Percentiles rank a stretch among this genome's conserved stretches.
These are phyloP conservation scores for Camponotus fellah DNA, from an alignment of 2,888 invertebrate genomes.

Conservation along the genomic window DNA sequence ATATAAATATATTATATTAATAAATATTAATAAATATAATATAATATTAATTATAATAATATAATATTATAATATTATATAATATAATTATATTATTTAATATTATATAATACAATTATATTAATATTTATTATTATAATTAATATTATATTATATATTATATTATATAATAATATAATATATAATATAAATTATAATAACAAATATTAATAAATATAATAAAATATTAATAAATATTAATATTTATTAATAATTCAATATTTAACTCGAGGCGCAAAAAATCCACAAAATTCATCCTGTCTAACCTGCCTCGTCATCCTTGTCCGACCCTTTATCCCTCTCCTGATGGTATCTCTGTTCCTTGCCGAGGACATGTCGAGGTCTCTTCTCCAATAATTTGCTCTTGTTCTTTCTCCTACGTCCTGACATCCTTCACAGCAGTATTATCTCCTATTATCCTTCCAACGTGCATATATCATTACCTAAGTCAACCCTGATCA, in stretches of 20 bases:
- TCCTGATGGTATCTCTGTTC: slow-evolving; percentile 82
- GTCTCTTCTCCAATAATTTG: slow-evolving; percentile 75
- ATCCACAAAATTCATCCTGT: background rate
- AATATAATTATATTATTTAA: too few relatives aligned
- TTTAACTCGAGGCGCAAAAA: background rate
- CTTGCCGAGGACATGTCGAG: slow-evolving; percentile 81
- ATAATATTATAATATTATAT: too few relatives aligned
- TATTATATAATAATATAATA: too few relatives aligned
- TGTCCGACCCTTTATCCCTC: slow-evolving; percentile 79
- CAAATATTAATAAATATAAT: too few relatives aligned
- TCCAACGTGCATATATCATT: background rate
- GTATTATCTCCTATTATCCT: background rate
- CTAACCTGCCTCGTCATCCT: slow-evolving; percentile 78
- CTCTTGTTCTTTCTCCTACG: slow-evolving; percentile 72
- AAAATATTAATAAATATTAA: too few relatives aligned
- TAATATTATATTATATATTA: too few relatives aligned
- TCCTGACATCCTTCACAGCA: slow-evolving; percentile 74
- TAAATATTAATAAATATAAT: too few relatives aligned
- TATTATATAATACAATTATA: too few relatives aligned
- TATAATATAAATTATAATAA: too few relatives aligned
- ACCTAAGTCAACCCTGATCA: background rate
- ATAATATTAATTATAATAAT: too few relatives aligned
- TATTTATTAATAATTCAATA: background rate
- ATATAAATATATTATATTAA: too few relatives aligned
- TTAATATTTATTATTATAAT: too few relatives aligned